Conservation (phyloP, 2,113 vertebrate genomes). For the western clawed frog (Xenopus tropicalis) region DNA sequence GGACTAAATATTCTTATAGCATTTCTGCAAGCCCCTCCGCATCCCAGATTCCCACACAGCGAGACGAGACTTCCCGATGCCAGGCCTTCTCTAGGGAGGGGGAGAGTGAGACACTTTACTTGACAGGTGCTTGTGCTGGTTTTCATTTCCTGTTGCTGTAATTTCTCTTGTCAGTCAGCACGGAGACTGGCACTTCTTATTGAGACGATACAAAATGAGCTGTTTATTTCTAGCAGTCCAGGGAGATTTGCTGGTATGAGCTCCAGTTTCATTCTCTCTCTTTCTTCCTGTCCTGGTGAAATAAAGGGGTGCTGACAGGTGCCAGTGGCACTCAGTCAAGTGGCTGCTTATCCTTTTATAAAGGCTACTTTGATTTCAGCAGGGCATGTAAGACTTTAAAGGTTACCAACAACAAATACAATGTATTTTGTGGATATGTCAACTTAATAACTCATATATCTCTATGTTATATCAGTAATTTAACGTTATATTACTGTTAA, state of each 20-base stretch:
- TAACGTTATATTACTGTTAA: no score
- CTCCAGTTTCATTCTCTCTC: constrained; percentile 20
- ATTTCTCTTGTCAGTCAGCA: constrained; percentile 47
- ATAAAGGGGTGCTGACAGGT: constrained; percentile 41
- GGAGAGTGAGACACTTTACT: constrained; percentile 23
- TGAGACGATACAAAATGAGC: constrained; percentile 42
- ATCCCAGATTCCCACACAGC: neutral
- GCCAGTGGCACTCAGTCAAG: constrained; percentile 20
- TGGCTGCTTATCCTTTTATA: constrained; percentile 31
- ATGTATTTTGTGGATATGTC: no score
- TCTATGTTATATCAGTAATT: no score
- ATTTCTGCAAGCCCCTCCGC: no score
- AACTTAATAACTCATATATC: no score
- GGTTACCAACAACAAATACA: no score
- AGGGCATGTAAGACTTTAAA: neutral
- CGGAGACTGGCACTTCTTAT: constrained; percentile 40
- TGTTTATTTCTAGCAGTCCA: constrained; percentile 38
- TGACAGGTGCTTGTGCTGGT: constrained; percentile 33
- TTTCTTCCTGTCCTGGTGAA: constrained; percentile 32
- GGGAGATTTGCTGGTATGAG: constrained; percentile 38
- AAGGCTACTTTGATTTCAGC: neutral
- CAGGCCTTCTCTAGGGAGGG: neutral
- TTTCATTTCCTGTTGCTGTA: constrained; percentile 45
- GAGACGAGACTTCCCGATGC: constrained; percentile 12
- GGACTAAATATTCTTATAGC: no score